Base-by-base conservation (phyloP, 1,140 invertebrate species). In the Dendrolimus kikuchii region DNA sequence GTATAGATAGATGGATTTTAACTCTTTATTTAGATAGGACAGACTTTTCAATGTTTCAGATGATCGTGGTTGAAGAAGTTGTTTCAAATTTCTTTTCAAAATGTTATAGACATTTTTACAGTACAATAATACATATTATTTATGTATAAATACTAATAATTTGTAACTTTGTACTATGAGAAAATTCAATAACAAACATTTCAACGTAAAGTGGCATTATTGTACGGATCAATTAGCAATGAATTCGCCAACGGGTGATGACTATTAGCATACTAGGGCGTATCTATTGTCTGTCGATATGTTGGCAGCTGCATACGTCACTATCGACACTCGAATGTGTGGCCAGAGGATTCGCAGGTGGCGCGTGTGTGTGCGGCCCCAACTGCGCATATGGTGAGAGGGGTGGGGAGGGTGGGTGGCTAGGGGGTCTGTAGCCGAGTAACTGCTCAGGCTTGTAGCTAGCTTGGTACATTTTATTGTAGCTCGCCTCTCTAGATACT, bases 381-480 rank as follows among this genome's bases (percentile, higher is more conserved):
- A 62, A 74, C 69, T 83, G 82, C 76, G 80, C 80, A 81, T 83
- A 83, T 86, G 77, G 74, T 65, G 65, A 55, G 49, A 57, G 60
- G 62, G 59, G 60, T 47, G 62, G 59, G 57, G 23, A 50, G 51
- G 64, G 49, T 55, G 51, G 64, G 49, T 55, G 62, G 59, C 55
- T 68, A 69, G 58, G 68, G 42, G 57, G 66, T 68, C 64, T 58
- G 68, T 55, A 51, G 59, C 53, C 54, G 66, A 77, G 74, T 81
- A 83, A 83, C 77, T 83, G 80, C 77, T 85, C 79, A 78, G 75
- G 77, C 74, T 82, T 77, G 80, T 80, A 79, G 77, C 76, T 78
- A 78, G 74, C 78, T 77, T 70, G 74, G 78, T 86, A 86, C 80
- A 86, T 86, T 86, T 86, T 86, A 86, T 84, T 86, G 82, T 86